Base-by-base conservation (phyloP, 2,797 vertebrate genomes). In the Sebastiscus albofasciatus region DNA sequence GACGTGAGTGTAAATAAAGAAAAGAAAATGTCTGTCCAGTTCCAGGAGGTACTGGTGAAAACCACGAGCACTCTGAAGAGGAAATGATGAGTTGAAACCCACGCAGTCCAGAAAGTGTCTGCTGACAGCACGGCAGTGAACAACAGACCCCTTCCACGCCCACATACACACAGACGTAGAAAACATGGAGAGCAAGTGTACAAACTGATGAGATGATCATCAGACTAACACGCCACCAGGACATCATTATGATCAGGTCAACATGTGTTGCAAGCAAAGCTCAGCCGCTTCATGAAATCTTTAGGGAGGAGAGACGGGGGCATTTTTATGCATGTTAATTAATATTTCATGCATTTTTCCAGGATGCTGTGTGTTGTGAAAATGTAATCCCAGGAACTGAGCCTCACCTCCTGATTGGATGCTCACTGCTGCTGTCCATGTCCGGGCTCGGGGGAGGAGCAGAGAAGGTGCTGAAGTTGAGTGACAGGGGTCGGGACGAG, bases 391-490 rank as follows among this genome's bases (percentile, higher is more conserved):
- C 60, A 76, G 67, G 69, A 87, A 54, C 55, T 64, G 84, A 86
- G 74, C 75, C 87, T 90, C 82, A 96, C 96, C 95, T 96, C 84
- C 96, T 94, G 92, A 96, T 93, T 72, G 96, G 96, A 90, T 96
- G 96, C 81, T 94, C 93, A 52, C 89, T 93, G 87, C 91, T 90
- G 81, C 90, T 83, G 66, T 96, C 96, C 94, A 96, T 90, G 87
- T 96, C 95, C 1, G 94, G 92, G 84, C 95, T 95, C 22, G 93
- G 92, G 59, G 95, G 95, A 75, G 95, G 90, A 56, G 93, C 90
- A 0, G 95, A 95, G 91, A 96, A 95, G 87, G 93, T 94, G 89
- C 93, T 95, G 92, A 96, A 95, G 92, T 95, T 96, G 90, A 96
- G 94, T 24, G 96, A 95, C 84, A 95, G 87, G 79, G 95, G 94